Conservation (phyloP, 2,113 vertebrate species). For the Dascyllus trimaculatus region DNA sequence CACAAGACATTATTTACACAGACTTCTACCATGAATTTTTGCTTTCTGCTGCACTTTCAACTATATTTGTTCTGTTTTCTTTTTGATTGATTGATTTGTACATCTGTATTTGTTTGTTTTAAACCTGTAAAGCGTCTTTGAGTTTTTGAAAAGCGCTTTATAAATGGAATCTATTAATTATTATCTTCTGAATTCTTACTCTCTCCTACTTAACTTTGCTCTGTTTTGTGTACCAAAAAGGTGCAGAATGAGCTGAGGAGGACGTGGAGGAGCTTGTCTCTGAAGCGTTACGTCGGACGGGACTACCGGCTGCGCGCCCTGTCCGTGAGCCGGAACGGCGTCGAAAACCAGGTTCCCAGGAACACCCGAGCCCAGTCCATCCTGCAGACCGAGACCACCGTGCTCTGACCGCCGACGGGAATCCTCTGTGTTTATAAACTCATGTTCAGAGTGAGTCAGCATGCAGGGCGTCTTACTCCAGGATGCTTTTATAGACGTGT, state of each 20-base stretch:
- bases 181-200: not conserved
- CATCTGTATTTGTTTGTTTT: too few relatives aligned
- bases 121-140: too few relatives aligned
- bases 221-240: conserved; percentile 47
- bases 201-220: not conserved
- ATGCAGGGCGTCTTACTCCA: conserved; percentile 1
- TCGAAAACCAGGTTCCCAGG: conserved; percentile 82
- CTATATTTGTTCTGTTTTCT: too few relatives aligned
- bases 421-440: not conserved
- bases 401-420: conserved; percentile 80
- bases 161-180: too few relatives aligned
- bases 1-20: too few relatives aligned
- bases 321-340: conserved; percentile 86
- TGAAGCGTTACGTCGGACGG: conserved; percentile 78
- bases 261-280: conserved; percentile 87
- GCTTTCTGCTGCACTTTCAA: too few relatives aligned
- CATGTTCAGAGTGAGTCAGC: not conserved
- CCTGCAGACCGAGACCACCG: conserved; percentile 91
- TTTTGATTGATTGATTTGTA: too few relatives aligned
- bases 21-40: too few relatives aligned
- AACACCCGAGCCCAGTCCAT: conserved; percentile 89
- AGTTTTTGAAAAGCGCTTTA: too few relatives aligned
- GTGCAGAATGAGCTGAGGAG: conserved; percentile 93
- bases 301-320: conserved; percentile 84
- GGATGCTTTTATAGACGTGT: conserved; percentile 10